A percentile compares a stretch with the other conserved stretches of the same genome.
These are phyloP conservation scores for Leptodirus hochenwartii DNA, from an alignment of 2,888 invertebrate species.

Conservation along the genomic window DNA sequence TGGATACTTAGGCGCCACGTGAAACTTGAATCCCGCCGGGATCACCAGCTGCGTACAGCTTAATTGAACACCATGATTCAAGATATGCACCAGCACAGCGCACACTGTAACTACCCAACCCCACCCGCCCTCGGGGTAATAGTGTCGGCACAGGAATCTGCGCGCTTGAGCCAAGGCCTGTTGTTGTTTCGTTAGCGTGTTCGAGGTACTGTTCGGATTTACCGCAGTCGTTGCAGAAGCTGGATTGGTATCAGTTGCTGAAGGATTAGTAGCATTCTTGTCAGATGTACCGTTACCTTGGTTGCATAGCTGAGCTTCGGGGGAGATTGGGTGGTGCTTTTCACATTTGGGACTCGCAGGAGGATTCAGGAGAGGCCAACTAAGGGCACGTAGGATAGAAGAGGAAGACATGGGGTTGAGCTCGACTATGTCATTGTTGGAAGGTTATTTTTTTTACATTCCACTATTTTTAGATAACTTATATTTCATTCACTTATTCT, in stretches of 20 bases:
- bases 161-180: conserved; percentile 37
- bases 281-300: conserved; percentile 1
- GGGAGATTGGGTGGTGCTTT: too few relatives aligned
- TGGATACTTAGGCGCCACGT: conserved; percentile 40
- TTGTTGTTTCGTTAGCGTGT: conserved; percentile 17
- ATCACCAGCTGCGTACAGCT: conserved; percentile 41
- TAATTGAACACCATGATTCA: conserved; percentile 59
- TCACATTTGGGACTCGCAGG: too few relatives aligned
- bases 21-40: conserved; percentile 40
- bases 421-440: too few relatives aligned
- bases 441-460: too few relatives aligned
- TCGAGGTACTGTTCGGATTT: conserved; percentile 7
- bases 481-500: too few relatives aligned
- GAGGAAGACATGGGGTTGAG: too few relatives aligned
- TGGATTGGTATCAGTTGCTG: conserved; percentile 32
- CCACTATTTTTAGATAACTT: too few relatives aligned
- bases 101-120: conserved; percentile 66
- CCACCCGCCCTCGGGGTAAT: conserved; percentile 80
- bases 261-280: conserved; percentile 6
- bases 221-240: conserved; percentile 11
- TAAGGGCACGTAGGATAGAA: conserved; percentile 31
- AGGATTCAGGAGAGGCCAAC: conserved; percentile 30
- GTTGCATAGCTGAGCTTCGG: too few relatives aligned
- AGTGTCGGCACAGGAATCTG: conserved; percentile 48
- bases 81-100: conserved; percentile 49